Conservation (phyloP, 2,797 vertebrate species). For the Pseudochirops corinnae region DNA sequence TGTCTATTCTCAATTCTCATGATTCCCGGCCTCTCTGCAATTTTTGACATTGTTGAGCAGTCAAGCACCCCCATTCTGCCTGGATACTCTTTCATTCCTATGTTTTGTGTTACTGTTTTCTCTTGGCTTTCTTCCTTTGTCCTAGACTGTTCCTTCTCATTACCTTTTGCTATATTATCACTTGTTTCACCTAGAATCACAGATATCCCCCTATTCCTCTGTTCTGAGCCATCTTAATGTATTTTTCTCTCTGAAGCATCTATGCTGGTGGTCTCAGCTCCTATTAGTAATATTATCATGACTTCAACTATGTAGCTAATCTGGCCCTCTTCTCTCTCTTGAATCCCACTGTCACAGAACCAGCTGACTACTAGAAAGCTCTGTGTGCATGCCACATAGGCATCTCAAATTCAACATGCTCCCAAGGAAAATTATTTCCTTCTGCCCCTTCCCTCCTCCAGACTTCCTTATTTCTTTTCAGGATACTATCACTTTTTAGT, state of each 20-base stretch:
- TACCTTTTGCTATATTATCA: neutral
- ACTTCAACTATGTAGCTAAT: neutral
- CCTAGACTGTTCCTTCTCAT: neutral
- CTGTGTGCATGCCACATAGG: neutral
- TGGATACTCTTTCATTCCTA: neutral
- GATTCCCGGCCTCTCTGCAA: neutral
- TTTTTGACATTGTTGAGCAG: neutral
- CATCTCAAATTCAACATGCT: neutral
- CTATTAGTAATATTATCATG: neutral
- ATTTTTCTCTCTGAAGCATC: neutral
- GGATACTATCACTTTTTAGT: neutral
- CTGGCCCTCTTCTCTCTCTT: neutral
- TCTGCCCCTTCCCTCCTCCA: neutral
- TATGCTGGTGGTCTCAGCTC: neutral
- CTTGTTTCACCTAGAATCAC: neutral
- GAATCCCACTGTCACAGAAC: neutral
- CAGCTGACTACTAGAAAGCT: neutral
- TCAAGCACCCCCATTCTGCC: neutral
- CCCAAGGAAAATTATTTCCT: neutral
- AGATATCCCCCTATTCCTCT: neutral
- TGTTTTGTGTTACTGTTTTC: neutral
- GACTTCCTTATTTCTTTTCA: neutral
- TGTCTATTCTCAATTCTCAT: neutral
- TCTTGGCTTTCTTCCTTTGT: neutral
- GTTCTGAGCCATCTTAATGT: neutral